Conservation (phyloP, 2,113 vertebrate species). For the Proterorhinus semilunaris region DNA sequence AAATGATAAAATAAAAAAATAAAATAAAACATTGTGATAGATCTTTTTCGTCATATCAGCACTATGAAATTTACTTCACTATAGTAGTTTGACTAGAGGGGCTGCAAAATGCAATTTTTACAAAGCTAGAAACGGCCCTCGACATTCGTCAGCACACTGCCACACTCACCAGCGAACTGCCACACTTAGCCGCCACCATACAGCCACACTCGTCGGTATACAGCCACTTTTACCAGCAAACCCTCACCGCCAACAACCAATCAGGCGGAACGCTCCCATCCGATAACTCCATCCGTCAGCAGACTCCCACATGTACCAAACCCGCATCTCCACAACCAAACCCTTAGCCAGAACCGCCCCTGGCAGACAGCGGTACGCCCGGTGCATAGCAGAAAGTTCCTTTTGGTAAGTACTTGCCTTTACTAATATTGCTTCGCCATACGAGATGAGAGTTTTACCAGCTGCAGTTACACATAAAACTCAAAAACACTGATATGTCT, state of each 20-base stretch:
- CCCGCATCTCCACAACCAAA: not conserved
- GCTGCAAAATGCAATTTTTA: no score
- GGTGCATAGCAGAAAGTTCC: slow-evolving; percentile 69
- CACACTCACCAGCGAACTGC: not conserved
- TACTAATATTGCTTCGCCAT: slow-evolving; percentile 59
- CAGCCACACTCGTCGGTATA: not conserved
- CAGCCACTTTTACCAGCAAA: not conserved
- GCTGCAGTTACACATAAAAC: slow-evolving; percentile 46
- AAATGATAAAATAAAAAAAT: no score
- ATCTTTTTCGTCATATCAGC: no score
- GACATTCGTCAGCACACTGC: not conserved
- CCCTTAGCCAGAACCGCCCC: not conserved
- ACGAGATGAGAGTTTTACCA: slow-evolving; percentile 38
- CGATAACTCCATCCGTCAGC: not conserved
- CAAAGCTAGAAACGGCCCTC: no score
- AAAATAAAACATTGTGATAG: no score
- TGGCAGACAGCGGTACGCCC: slow-evolving; percentile 46
- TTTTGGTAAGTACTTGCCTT: slow-evolving; percentile 60
- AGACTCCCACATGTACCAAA: not conserved
- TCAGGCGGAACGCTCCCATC: not conserved
- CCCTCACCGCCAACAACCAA: not conserved
- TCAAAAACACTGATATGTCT: slow-evolving; percentile 60
- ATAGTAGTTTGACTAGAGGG: no score
- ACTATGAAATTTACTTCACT: no score
- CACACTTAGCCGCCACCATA: not conserved